These are phyloP conservation scores for Zoanthus solanderi DNA, from an alignment of 92 coral and sea anemone species.

Conservation along the genomic window DNA sequence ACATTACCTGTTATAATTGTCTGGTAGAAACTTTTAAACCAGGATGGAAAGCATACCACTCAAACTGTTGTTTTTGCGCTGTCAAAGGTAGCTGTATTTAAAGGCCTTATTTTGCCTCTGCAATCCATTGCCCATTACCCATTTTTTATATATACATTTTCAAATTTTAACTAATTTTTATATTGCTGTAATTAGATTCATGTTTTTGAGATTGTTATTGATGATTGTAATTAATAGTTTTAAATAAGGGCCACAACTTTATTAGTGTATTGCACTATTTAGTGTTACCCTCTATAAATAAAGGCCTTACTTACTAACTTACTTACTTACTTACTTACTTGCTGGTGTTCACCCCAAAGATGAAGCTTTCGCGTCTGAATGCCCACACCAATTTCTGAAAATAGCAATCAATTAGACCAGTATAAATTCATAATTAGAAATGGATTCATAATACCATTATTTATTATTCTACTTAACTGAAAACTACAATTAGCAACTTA, in stretches of 20 bases:
- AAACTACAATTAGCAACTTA: not conserved
- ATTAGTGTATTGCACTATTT: too few relatives aligned
- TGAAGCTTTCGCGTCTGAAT: not conserved
- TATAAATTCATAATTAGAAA: not conserved
- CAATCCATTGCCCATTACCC: conserved; percentile 17
- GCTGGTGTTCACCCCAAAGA: too few relatives aligned
- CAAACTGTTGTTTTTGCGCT: not conserved
- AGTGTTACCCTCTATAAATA: too few relatives aligned
- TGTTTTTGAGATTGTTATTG: too few relatives aligned
- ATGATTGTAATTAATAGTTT: too few relatives aligned
- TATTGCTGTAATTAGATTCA: too few relatives aligned
- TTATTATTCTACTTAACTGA: not conserved
- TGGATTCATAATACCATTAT: not conserved
- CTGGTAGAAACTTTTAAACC: conserved; percentile 2
- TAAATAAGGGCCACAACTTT: too few relatives aligned
- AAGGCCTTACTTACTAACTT: too few relatives aligned
- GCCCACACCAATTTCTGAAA: too few relatives aligned
- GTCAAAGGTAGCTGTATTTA: not conserved
- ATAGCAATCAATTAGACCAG: not conserved
- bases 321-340: too few relatives aligned
- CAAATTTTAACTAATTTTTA: too few relatives aligned
- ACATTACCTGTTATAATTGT: conserved; percentile 13
- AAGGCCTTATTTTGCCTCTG: conserved; percentile 1
- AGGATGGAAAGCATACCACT: conserved; percentile 20
- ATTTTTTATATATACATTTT: too few relatives aligned